A percentile compares a stretch with the other conserved stretches of the same genome.
Evolutionary conservation across 2,888 invertebrate species (phyloP).

Genomic region (Rhamnusium bicolor): DNA sequence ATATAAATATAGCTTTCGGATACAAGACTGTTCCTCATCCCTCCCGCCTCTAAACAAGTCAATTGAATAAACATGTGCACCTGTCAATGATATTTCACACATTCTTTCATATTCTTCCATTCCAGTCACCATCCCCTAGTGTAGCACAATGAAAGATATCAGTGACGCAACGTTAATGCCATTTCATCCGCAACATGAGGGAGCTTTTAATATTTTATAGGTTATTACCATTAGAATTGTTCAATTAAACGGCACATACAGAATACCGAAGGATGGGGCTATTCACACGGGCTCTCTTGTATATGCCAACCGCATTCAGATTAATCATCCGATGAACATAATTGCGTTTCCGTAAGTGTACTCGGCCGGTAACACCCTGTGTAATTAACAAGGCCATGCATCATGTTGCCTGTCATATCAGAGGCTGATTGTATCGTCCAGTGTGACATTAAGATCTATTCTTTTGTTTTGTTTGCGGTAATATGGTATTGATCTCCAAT

Average conservation of each 20-base stretch:
- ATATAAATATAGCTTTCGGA: no score
- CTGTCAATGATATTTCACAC: slow-evolving; percentile 51
- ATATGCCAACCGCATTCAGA: slow-evolving; percentile 62
- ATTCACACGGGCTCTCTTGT: slow-evolving; percentile 56
- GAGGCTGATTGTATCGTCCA: slow-evolving; percentile 45
- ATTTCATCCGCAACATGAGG: slow-evolving; percentile 12
- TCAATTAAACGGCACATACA: slow-evolving; percentile 50
- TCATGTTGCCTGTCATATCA: slow-evolving; percentile 61
- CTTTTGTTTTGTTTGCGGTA: neutral
- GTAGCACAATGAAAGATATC: slow-evolving; percentile 13
- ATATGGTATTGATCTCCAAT: neutral
- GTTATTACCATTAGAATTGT: slow-evolving; percentile 57
- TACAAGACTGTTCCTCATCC: neutral
- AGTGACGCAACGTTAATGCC: slow-evolving; percentile 23
- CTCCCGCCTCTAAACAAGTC: slow-evolving; percentile 33
- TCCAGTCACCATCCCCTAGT: neutral
- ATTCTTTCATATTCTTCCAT: slow-evolving; percentile 46
- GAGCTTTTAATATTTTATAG: slow-evolving; percentile 56
- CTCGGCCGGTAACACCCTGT: slow-evolving; percentile 62
- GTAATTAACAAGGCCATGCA: slow-evolving; percentile 66
- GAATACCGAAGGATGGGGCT: slow-evolving; percentile 41
- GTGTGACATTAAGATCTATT: slow-evolving; percentile 13
- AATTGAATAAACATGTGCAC: slow-evolving; percentile 51
- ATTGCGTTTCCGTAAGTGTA: slow-evolving; percentile 68
- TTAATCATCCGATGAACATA: slow-evolving; percentile 67